Conservation (phyloP, 2,888 invertebrate species). For the Tipula vernalis region DNA sequence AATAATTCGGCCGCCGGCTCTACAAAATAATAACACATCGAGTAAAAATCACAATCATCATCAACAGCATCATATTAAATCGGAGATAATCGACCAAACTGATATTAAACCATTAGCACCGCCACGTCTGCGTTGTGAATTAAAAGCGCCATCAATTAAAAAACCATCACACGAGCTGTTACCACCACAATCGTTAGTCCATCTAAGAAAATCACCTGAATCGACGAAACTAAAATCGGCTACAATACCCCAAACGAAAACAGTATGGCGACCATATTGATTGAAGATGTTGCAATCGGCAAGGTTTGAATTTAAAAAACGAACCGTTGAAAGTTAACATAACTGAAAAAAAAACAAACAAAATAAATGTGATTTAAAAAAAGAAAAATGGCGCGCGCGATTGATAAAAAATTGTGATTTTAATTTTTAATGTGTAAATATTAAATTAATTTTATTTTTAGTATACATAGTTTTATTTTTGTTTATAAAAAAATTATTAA, state of each 20-base stretch:
- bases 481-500: background rate
- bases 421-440: background rate
- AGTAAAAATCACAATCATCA: background rate
- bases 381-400: background rate
- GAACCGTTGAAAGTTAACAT: background rate
- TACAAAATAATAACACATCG: background rate
- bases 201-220: conserved; percentile 28
- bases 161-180: conserved; percentile 28
- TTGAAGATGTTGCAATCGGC: background rate
- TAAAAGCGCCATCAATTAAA: conserved; percentile 48
- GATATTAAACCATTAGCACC: conserved; percentile 44
- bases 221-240: conserved; percentile 44
- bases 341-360: too few species aligned
- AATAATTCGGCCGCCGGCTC: conserved; percentile 32
- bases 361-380: background rate
- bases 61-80: background rate
- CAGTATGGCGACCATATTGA: conserved; percentile 63
- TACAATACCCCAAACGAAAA: conserved; percentile 45
- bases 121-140: conserved; percentile 37
- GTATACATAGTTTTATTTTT: background rate
- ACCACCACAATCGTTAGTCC: background rate
- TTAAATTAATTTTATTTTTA: background rate
- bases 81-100: background rate
- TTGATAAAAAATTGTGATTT: background rate
- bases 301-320: background rate